Evolutionary conservation across 2,797 vertebrate genomes (phyloP).

Genomic region (Spinibarbus caldwelli): DNA sequence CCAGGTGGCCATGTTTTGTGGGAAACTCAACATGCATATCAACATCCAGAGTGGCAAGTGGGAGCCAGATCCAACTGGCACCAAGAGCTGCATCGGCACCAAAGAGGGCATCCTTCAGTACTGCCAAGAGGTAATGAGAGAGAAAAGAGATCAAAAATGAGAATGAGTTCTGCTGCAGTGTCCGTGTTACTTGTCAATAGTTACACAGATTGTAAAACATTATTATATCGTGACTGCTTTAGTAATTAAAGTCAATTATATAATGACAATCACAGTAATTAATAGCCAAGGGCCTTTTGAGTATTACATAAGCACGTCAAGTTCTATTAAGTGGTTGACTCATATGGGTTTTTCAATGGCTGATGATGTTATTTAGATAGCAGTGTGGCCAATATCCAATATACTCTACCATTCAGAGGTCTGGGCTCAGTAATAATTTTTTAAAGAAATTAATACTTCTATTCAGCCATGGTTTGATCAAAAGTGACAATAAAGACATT

Average conservation of each 20-base stretch:
- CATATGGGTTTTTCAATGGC: neutral
- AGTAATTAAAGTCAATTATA: constrained; percentile 16
- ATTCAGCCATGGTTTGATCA: neutral
- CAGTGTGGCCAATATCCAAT: neutral
- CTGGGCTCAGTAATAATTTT: neutral
- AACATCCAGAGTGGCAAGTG: constrained; percentile 96
- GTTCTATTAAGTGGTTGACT: neutral
- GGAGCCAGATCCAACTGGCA: constrained; percentile 90
- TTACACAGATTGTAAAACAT: neutral
- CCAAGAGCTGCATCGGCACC: constrained; percentile 89
- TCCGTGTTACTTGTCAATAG: constrained; percentile 3
- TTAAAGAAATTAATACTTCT: neutral
- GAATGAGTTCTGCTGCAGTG: neutral
- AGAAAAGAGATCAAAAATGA: neutral
- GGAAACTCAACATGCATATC: constrained; percentile 97
- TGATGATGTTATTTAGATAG: neutral
- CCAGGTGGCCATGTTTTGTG: constrained; percentile 97
- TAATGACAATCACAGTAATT: constrained; percentile 11
- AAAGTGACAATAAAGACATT: neutral
- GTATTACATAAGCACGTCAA: constrained; percentile 20
- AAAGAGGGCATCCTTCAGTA: constrained; percentile 96
- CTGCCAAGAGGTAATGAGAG: constrained; percentile 88
- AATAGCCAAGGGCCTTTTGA: neutral
- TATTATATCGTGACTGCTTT: constrained; percentile 5
- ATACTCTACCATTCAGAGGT: neutral